Evolutionary conservation across 2,113 vertebrate genomes (phyloP).

Genomic region (Percopsis transmontana): DNA sequence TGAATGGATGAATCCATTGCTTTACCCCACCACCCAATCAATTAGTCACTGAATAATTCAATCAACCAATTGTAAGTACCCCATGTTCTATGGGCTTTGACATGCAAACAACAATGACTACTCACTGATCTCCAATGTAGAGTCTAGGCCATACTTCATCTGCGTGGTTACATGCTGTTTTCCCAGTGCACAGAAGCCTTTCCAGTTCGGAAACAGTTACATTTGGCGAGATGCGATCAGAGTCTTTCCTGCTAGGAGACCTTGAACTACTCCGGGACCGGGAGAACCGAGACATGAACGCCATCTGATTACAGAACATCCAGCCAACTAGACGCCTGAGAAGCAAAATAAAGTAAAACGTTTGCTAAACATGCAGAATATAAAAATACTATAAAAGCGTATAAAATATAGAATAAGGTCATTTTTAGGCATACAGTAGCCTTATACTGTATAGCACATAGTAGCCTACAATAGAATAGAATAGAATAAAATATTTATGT

Average conservation of each 20-base stretch:
- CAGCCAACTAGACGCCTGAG: not conserved
- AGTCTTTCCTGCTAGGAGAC: slow-evolving; percentile 81
- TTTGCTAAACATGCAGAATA: not conserved
- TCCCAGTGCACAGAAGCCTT: slow-evolving; percentile 89
- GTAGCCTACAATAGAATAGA: not conserved
- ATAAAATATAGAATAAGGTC: not conserved
- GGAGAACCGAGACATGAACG: slow-evolving; percentile 92
- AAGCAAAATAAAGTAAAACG: not conserved
- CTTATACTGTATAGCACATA: not conserved
- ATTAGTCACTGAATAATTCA: not conserved
- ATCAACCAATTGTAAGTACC: not conserved
- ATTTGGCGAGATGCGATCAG: slow-evolving; percentile 76
- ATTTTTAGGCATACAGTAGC: not conserved
- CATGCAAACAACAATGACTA: slow-evolving; percentile 23
- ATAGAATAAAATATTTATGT: not conserved
- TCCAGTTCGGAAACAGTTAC: slow-evolving; percentile 90
- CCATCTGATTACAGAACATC: slow-evolving; percentile 72
- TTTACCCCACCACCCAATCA: not conserved
- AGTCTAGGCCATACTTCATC: slow-evolving; percentile 96
- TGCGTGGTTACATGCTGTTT: slow-evolving; percentile 90
- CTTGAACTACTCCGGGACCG: slow-evolving; percentile 86
- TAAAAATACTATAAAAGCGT: not conserved
- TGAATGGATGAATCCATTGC: too few relatives aligned
- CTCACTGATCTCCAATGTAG: slow-evolving; percentile 95
- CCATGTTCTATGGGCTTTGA: too few relatives aligned